phyloP scores from a whole-genome alignment of 2,797 vertebrate species.

The Sciurus vulgaris region DNA sequence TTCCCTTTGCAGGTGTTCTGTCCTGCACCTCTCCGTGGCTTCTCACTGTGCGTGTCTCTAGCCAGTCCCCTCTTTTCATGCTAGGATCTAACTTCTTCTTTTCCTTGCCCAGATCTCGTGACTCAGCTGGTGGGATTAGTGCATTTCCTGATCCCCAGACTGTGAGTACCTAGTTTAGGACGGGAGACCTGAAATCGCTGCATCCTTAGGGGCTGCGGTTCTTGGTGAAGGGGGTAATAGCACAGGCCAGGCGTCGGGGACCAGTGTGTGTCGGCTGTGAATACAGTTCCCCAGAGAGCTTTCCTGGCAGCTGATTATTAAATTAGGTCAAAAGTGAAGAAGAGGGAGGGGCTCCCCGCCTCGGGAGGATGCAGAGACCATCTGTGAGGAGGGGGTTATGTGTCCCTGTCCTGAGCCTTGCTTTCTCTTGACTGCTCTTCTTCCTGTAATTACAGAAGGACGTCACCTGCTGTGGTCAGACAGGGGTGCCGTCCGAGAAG shows the following conservation, averaged over 20 bases:
- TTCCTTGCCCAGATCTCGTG: background rate
- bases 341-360: background rate
- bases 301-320: background rate
- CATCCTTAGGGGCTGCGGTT: background rate
- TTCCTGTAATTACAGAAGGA: background rate
- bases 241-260: accelerated
- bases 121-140: too few relatives aligned
- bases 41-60: background rate
- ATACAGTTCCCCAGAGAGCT: background rate
- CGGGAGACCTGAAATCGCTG: background rate
- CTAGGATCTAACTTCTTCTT: background rate
- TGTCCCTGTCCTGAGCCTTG: background rate
- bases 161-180: background rate
- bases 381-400: background rate
- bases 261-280: background rate
- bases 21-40: background rate
- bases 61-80: background rate
- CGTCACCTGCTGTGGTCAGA: background rate
- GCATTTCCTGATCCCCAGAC: background rate
- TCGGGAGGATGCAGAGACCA: background rate
- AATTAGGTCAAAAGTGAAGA: background rate
- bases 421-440: background rate
- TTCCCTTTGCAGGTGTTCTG: background rate
- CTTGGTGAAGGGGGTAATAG: background rate
- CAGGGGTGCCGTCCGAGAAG: background rate